Evolutionary conservation across 53 echinoderm and acorn worm species (phyloP), one percentile per base, ranked within the genome.

Genomic region (Henricia sp.): DNA sequence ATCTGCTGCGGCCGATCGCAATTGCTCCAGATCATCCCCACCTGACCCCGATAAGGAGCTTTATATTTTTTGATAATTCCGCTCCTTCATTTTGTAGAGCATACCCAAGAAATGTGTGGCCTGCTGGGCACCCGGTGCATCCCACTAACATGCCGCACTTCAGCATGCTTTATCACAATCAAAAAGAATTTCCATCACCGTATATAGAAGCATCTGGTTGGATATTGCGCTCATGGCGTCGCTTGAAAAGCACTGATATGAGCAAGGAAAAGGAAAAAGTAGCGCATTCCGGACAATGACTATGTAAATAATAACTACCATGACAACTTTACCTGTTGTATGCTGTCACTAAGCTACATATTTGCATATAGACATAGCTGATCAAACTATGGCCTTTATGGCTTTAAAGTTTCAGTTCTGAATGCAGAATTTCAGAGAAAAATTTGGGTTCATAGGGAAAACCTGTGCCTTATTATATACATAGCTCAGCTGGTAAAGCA

Each of bases 301-400:
- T 80, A 57, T 63, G 80, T 80, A 63, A 80, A 80, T 64, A 80
- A 38, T 80, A 64, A 80, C 64, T 80, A 70, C 20, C 70, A 33
- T n/a, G n/a, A n/a, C n/a, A n/a, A n/a, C n/a, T n/a, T n/a, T n/a
- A n/a, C n/a, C n/a, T n/a, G n/a, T n/a, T n/a, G n/a, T n/a, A n/a
- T n/a, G n/a, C n/a, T n/a, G n/a, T n/a, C n/a, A n/a, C n/a, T n/a
- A n/a, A n/a, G n/a, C n/a, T n/a, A n/a, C n/a, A 10, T 46, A 10
- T 46, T 46, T 46, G 8, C 8, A 46, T 10, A 14, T 8, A 14
- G 9, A 64, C 32, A n/a, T n/a, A n/a, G n/a, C n/a, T n/a, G n/a
- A n/a, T n/a, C n/a, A n/a, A n/a, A n/a, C n/a, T n/a, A n/a, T n/a
- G n/a, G n/a, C n/a, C n/a, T n/a, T n/a, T n/a, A n/a, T n/a, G n/a